Evolutionary conservation across 1,140 invertebrate species (phyloP), one percentile per base, ranked within the genome.

Genomic region (Papilio polytes): DNA sequence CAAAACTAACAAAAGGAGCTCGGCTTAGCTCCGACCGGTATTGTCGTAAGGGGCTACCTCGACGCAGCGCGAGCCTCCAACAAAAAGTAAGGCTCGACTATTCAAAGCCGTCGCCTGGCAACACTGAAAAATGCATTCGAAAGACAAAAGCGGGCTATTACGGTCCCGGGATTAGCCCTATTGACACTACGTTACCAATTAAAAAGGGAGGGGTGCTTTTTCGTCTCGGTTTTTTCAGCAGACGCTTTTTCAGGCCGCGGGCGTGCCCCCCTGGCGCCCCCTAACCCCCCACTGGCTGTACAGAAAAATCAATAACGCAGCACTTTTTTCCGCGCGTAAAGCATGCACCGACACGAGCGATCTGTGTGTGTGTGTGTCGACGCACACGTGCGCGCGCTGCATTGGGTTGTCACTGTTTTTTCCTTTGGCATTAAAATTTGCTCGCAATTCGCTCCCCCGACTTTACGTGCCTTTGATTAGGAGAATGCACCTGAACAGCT

Each of bases 131-230:
- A 93, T 93, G 91, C 92, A 93, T 94, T 90, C 90, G 87, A 85
- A 82, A 92, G 88, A 94, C 92, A 94, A 94, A 93, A 94, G 92
- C 87, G 89, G 87, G 88, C 92, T 91, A 94, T 94, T 93, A 94
- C 92, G 84, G 84, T 82, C 86, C 85, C 90, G 87, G 91, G 92
- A 95, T 95, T 95, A 94, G 92, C 92, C 90, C 93, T 94, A 95
- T 94, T 95, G 92, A 94, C 93, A 95, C 92, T 94, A 94, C 92
- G 92, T 94, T 94, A 93, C 93, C 93, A 94, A 94, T 94, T 94
- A 94, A 94, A 94, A 94, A 91, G 90, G 92, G 91, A 88, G 92
- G 91, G 93, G 92, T 92, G 93, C 91, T 91, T 93, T 94, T 94
- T 94, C 93, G 93, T 94, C 92, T 94, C 93, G 90, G 89, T 91